Conservation (phyloP, 1,140 invertebrate species). For the Calephelis virginiensis region DNA sequence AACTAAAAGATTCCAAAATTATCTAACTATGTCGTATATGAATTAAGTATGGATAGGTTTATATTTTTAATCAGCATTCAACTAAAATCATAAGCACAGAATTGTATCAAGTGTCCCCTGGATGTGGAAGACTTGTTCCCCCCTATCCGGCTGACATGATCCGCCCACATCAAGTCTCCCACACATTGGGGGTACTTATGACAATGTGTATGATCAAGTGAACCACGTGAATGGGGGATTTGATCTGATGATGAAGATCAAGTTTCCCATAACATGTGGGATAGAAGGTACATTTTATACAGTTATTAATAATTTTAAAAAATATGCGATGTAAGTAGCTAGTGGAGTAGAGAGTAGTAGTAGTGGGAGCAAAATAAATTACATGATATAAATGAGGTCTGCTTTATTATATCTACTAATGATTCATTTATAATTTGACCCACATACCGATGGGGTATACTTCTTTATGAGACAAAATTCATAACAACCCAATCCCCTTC, state of each 20-base stretch:
- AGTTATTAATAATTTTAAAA: not conserved
- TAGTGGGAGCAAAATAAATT: not conserved
- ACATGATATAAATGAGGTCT: not conserved
- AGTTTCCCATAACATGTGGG: not conserved
- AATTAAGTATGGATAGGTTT: conserved; percentile 1
- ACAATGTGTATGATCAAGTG: not conserved
- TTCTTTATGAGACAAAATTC: not conserved
- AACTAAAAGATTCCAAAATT: not conserved
- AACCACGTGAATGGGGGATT: not conserved
- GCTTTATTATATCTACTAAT: not conserved
- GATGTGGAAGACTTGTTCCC: not conserved
- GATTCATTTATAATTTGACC: not conserved
- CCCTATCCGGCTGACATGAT: not conserved
- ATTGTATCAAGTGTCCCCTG: not conserved
- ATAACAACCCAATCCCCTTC: not conserved
- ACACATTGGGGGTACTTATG: not conserved
- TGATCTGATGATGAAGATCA: conserved; percentile 1
- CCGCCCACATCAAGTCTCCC: not conserved
- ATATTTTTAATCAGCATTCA: not conserved
- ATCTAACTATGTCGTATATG: not conserved
- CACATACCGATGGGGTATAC: not conserved
- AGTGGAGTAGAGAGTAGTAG: too few species aligned
- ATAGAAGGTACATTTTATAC: not conserved
- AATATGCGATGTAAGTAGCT: conserved; percentile 1
- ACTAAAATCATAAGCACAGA: not conserved